phyloP scores from a whole-genome alignment of 2,113 vertebrate species.

The Platichthys flesus region DNA sequence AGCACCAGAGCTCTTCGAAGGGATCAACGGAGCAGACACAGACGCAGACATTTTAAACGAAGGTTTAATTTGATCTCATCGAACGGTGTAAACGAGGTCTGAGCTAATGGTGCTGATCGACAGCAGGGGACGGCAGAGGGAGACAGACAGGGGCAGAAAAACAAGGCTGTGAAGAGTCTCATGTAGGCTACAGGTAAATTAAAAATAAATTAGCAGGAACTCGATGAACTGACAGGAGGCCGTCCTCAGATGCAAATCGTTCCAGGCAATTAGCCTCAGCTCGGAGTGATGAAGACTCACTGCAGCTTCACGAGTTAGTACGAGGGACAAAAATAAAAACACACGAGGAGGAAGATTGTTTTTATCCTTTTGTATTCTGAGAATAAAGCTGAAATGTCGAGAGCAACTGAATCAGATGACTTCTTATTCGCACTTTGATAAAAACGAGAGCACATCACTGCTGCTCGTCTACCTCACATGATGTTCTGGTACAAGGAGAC shows the following conservation, averaged over 20 bases:
- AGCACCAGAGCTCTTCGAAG: no score
- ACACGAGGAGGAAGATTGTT: no score
- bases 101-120: neutral
- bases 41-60: neutral
- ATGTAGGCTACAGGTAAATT: neutral
- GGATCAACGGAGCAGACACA: neutral
- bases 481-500: neutral
- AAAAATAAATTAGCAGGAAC: neutral
- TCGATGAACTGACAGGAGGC: neutral
- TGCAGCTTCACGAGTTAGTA: no score
- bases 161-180: neutral
- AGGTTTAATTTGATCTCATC: neutral
- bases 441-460: neutral
- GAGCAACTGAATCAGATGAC: no score
- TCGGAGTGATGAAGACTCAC: neutral
- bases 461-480: neutral
- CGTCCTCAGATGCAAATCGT: slow-evolving; percentile 5
- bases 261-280: slow-evolving; percentile 4
- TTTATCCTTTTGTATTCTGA: no score
- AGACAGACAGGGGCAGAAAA: neutral
- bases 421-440: no score
- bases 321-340: no score
- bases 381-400: no score
- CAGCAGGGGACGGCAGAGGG: neutral
- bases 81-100: neutral